A percentile compares a stretch with the other conserved stretches of the same genome.
Conservation (phyloP, 2,797 vertebrate genomes). For the Oryzias dopingdopingensis region DNA sequence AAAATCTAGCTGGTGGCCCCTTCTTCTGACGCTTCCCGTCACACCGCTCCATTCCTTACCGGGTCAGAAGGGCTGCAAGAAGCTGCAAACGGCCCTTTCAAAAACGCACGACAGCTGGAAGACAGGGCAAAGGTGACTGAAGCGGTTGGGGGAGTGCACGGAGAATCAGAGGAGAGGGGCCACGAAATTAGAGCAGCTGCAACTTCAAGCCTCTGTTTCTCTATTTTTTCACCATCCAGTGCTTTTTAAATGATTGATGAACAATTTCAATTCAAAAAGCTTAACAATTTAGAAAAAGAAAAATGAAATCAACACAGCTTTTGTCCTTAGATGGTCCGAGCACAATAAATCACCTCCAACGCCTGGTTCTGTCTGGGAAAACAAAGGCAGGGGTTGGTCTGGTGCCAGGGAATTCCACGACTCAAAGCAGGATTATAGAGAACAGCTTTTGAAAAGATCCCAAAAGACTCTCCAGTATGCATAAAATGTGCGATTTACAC, state of each 20-base stretch:
- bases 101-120: slow-evolving; percentile 83
- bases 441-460: slow-evolving; percentile 55
- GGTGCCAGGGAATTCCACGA: slow-evolving; percentile 73
- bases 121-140: slow-evolving; percentile 82
- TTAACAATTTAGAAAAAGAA: neutral
- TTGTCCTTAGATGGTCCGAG: slow-evolving; percentile 27
- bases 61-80: slow-evolving; percentile 70
- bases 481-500: slow-evolving; percentile 40
- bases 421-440: slow-evolving; percentile 64
- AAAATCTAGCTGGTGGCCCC: slow-evolving; percentile 69
- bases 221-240: slow-evolving; percentile 51
- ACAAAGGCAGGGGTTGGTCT: slow-evolving; percentile 57
- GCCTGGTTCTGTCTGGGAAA: slow-evolving; percentile 46
- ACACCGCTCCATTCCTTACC: slow-evolving; percentile 72
- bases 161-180: slow-evolving; percentile 56
- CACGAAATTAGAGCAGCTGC: slow-evolving; percentile 78
- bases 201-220: slow-evolving; percentile 65
- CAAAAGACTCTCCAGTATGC: slow-evolving; percentile 25
- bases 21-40: slow-evolving; percentile 67
- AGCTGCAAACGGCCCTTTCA: slow-evolving; percentile 83
- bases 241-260: slow-evolving; percentile 47
- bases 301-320: slow-evolving; percentile 14
- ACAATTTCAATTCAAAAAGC: slow-evolving; percentile 13
- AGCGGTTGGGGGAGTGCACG: slow-evolving; percentile 76
- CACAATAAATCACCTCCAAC: slow-evolving; percentile 28